phyloP scores from a whole-genome alignment of 2,888 invertebrate species.

The Trichopria drosophilae region DNA sequence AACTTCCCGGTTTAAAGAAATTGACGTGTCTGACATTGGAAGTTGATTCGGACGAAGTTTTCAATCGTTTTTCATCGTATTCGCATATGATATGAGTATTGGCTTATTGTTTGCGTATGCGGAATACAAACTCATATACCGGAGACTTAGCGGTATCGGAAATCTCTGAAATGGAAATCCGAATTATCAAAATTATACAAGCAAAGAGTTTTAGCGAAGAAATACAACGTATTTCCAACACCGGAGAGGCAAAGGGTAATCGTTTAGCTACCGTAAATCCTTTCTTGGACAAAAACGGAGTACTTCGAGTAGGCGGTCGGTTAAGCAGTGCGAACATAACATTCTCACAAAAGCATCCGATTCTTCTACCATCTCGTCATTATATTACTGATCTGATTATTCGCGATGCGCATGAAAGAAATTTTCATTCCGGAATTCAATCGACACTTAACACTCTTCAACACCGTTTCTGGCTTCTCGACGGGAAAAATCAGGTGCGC shows the following conservation, averaged over 20 bases:
- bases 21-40: background rate
- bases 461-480: slow-evolving; percentile 37
- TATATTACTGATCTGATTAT: too few relatives aligned
- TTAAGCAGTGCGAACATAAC: slow-evolving; percentile 33
- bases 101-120: slow-evolving; percentile 4
- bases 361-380: too few relatives aligned
- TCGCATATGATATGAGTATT: background rate
- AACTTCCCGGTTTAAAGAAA: background rate
- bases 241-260: too few relatives aligned
- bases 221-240: too few relatives aligned
- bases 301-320: slow-evolving; percentile 42
- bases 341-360: too few relatives aligned
- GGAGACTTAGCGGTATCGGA: too few relatives aligned
- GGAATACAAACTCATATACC: too few relatives aligned
- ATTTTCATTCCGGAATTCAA: slow-evolving; percentile 40
- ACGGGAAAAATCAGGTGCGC: slow-evolving; percentile 31
- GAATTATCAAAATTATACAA: too few relatives aligned
- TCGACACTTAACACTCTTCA: slow-evolving; percentile 32
- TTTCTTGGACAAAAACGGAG: slow-evolving; percentile 29
- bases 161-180: too few relatives aligned
- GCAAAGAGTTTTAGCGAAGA: too few relatives aligned
- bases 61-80: background rate
- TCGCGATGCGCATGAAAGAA: slow-evolving; percentile 29
- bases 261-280: too few relatives aligned
- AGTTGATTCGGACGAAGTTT: background rate